phyloP scores from a whole-genome alignment of 2,113 vertebrate species.

The Alethe diademata region DNA sequence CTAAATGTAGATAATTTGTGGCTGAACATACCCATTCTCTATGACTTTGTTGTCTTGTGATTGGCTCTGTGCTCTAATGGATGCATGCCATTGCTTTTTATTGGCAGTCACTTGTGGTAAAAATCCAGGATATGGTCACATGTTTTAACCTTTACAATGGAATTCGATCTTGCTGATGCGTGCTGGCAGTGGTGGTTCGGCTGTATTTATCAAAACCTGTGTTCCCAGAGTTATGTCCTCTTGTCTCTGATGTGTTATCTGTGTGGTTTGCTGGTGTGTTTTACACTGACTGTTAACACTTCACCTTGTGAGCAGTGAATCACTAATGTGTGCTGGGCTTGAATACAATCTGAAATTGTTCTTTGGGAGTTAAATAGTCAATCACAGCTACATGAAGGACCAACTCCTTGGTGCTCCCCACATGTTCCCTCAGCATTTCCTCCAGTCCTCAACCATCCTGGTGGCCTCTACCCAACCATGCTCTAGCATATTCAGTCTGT shows the following conservation, averaged over 20 bases:
- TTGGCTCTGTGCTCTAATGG: background rate
- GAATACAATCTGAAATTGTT: background rate
- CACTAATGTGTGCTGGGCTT: background rate
- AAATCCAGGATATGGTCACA: background rate
- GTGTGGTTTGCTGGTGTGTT: background rate
- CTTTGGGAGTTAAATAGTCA: background rate
- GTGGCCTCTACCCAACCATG: background rate
- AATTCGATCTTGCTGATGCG: background rate
- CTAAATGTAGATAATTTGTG: background rate
- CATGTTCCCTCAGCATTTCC: background rate
- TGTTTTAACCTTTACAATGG: background rate
- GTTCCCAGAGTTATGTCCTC: background rate
- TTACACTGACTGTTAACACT: background rate
- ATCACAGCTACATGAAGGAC: accelerated
- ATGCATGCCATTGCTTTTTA: background rate
- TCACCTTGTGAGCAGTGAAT: background rate
- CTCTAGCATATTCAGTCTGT: background rate
- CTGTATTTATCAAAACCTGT: background rate
- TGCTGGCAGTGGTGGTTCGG: background rate
- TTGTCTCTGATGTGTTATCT: background rate
- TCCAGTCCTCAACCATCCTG: background rate
- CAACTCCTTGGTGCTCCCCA: background rate
- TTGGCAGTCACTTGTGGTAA: background rate
- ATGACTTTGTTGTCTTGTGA: background rate
- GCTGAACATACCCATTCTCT: background rate